A percentile compares a stretch with the other conserved stretches of the same genome.
These are phyloP conservation scores for Grapholita molesta DNA, from an alignment of 1,140 invertebrate species.

Conservation along the genomic window DNA sequence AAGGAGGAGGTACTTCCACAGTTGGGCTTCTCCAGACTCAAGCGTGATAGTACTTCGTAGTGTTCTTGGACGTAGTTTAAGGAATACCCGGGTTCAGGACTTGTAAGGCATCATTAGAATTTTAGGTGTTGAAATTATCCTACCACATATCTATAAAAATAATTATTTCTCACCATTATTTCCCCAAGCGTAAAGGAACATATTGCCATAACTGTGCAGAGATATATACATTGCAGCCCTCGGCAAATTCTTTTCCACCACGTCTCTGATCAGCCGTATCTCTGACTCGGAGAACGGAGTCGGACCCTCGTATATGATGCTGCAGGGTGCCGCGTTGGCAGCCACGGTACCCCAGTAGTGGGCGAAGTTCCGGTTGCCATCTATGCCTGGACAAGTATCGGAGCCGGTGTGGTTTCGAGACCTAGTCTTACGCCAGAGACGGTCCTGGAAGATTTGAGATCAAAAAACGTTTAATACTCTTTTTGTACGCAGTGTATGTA, in stretches of 20 bases:
- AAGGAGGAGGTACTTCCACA: too few relatives aligned
- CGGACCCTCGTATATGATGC: conserved; percentile 84
- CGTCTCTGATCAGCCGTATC: conserved; percentile 69
- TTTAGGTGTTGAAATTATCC: too few relatives aligned
- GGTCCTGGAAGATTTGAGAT: conserved; percentile 60
- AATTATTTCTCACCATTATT: conserved; percentile 73
- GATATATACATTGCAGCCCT: conserved; percentile 83
- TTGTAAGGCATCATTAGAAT: too few relatives aligned
- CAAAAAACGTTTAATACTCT: too few relatives aligned
- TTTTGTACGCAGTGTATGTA: too few relatives aligned
- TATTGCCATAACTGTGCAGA: conserved; percentile 84
- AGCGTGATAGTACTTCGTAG: too few relatives aligned
- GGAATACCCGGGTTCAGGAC: too few relatives aligned
- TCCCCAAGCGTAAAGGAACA: conserved; percentile 87
- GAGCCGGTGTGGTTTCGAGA: conserved; percentile 40
- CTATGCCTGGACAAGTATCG: conserved; percentile 73
- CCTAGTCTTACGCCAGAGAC: conserved; percentile 79
- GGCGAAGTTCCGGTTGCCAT: conserved; percentile 81
- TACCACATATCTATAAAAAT: too few relatives aligned
- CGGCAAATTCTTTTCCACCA: conserved; percentile 70
- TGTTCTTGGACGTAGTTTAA: too few relatives aligned
- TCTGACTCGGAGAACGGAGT: conserved; percentile 87
- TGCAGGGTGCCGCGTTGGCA: conserved; percentile 81
- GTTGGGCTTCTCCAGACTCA: too few relatives aligned
- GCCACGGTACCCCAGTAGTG: conserved; percentile 76